A percentile compares a stretch with the other conserved stretches of the same genome.
phyloP scores from a whole-genome alignment of 2,797 vertebrate genomes.

The Lutjanus campechanus region DNA sequence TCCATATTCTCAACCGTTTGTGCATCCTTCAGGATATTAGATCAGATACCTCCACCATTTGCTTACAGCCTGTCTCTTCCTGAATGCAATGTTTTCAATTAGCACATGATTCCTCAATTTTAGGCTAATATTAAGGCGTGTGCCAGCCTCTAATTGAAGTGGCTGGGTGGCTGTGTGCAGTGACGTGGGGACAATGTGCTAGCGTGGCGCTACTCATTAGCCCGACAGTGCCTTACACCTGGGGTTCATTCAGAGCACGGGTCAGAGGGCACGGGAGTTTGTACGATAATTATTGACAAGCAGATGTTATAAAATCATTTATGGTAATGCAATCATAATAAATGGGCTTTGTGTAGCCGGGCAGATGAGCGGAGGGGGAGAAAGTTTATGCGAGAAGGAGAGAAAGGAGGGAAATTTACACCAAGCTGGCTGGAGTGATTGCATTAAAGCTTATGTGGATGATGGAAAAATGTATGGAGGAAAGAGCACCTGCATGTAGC shows the following conservation, averaged over 20 bases:
- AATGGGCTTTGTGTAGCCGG: constrained; percentile 76
- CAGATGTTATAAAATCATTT: constrained; percentile 89
- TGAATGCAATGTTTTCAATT: constrained; percentile 80
- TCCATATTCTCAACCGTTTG: background rate
- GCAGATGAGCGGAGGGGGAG: constrained; percentile 59
- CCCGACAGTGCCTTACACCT: constrained; percentile 81
- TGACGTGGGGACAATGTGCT: constrained; percentile 74
- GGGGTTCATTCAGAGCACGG: constrained; percentile 81
- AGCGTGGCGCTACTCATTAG: constrained; percentile 80
- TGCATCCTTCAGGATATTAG: constrained; percentile 48
- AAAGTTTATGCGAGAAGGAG: constrained; percentile 48
- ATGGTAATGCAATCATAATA: constrained; percentile 88
- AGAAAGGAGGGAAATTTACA: constrained; percentile 47
- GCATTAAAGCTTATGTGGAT: constrained; percentile 36
- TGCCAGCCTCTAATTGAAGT: constrained; percentile 77
- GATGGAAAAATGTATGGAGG: constrained; percentile 43
- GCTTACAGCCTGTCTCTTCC: constrained; percentile 46
- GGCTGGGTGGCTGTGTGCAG: constrained; percentile 63
- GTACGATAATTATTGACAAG: constrained; percentile 86
- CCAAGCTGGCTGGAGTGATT: constrained; percentile 59
- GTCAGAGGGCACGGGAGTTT: constrained; percentile 80
- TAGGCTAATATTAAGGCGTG: constrained; percentile 72
- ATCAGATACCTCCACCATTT: constrained; percentile 49
- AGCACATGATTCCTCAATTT: constrained; percentile 73
- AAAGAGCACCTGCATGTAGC: constrained; percentile 46